Evolutionary conservation across 2,113 vertebrate species (phyloP).

Genomic region (Rhynchomys soricoides): DNA sequence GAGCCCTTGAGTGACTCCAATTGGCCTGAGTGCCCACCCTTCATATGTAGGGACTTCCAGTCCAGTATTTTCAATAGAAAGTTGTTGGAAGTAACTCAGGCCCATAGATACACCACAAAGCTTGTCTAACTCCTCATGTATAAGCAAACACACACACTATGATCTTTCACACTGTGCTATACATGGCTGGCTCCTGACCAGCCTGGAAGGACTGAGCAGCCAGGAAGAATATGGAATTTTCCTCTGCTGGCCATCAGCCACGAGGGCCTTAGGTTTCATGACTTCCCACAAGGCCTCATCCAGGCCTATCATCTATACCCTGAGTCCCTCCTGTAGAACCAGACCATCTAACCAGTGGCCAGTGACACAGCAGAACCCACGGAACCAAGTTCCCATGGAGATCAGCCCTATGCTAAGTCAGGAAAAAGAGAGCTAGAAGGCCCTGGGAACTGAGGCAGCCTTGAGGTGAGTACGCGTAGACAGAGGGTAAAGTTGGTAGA

Average conservation of each 20-base stretch:
- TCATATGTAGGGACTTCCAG: rapidly evolving
- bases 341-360: background rate
- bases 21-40: rapidly evolving
- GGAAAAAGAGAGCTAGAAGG: background rate
- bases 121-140: background rate
- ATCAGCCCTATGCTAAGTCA: rapidly evolving
- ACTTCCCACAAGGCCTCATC: background rate
- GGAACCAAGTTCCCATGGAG: background rate
- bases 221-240: background rate
- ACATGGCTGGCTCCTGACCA: background rate
- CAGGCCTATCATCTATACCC: rapidly evolving
- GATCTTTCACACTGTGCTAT: background rate
- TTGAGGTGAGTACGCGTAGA: background rate
- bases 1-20: too few relatives aligned
- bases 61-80: background rate
- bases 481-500: background rate
- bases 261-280: background rate
- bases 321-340: background rate
- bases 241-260: background rate
- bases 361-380: background rate
- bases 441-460: background rate
- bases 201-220: too few relatives aligned
- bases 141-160: too few relatives aligned
- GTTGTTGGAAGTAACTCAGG: too few relatives aligned
- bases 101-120: background rate